Conservation (phyloP, 1,140 invertebrate species). For the Aphaenogaster rudis region DNA sequence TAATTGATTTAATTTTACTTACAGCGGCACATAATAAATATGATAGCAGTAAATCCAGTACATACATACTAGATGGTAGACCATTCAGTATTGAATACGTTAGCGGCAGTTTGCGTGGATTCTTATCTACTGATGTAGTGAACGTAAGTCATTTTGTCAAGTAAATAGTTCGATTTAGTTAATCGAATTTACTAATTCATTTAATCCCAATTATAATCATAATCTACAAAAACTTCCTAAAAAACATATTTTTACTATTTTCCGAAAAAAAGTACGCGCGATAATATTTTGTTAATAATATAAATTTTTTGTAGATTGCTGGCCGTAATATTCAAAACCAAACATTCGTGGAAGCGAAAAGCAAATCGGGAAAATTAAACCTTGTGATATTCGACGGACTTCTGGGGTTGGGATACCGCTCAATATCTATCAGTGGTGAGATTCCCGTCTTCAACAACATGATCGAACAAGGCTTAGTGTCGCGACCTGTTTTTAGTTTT, state of each 20-base stretch:
- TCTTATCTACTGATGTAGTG: constrained; percentile 95
- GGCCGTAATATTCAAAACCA: constrained; percentile 92
- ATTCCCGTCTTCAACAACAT: constrained; percentile 97
- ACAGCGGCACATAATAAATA: constrained; percentile 97
- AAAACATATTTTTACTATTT: too few species aligned
- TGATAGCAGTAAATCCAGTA: constrained; percentile 93
- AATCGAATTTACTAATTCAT: neutral
- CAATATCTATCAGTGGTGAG: constrained; percentile 96
- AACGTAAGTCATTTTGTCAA: constrained; percentile 88
- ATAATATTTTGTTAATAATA: neutral
- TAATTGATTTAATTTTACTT: neutral
- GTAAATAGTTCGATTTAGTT: neutral
- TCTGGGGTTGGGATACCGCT: constrained; percentile 95
- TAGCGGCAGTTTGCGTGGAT: constrained; percentile 94
- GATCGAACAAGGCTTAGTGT: constrained; percentile 94
- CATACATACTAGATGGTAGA: constrained; percentile 96
- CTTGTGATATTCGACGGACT: constrained; percentile 98
- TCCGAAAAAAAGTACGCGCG: too few species aligned
- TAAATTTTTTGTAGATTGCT: constrained; percentile 89
- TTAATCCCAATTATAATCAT: neutral
- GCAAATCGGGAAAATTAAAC: too few species aligned
- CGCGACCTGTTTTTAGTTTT: constrained; percentile 96
- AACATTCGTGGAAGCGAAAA: constrained; percentile 97
- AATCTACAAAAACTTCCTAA: neutral
- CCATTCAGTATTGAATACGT: constrained; percentile 98